Evolutionary conservation across 2,888 invertebrate species (phyloP), one percentile per base, ranked within the genome.

Genomic region (Graphium colonna): DNA sequence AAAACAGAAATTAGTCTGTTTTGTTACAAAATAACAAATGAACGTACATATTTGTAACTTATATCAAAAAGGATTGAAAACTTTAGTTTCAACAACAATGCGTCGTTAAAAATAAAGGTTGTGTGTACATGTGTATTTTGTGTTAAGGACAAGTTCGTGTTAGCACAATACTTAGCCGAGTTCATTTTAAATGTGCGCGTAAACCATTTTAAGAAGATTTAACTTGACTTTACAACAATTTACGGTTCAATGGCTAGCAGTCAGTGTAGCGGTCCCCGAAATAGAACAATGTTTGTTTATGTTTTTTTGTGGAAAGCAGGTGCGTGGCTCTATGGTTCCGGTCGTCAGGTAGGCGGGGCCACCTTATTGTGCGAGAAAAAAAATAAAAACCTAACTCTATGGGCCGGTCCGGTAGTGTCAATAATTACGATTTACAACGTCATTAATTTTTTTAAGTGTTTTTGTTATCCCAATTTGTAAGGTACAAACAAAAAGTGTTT

Each of bases 111-210:
- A n/a, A n/a, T n/a, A n/a, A n/a, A 18, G 63, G 61, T 63, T 60
- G 64, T 85, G 73, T 75, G 75, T 73, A 73, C n/a, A n/a, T n/a
- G n/a, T n/a, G n/a, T n/a, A n/a, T n/a, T 80, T 79, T 82, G 85
- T 82, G 84, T 70, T 82, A 63, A 66, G 77, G 71, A 80, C 79
- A 82, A 85, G 2, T 21, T 21, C 21, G 21, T 21, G 5, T 21
- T 13, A 12, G 5, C 10, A n/a, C 31, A 18, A 15, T 43, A 17
- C 18, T 28, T 9, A 33, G 13, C 18, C 10, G 21, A 41, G 31
- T 53, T 44, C 38, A 36, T 12, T 43, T 36, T 38, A 43, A 26
- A 43, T 18, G 44, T n/a, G 18, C 10, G 18, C 17, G 39, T 21
- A 52, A 26, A 48, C 39, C 16, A 45, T 54, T 36, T 44, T 46